These are phyloP conservation scores for Bubo blakistoni DNA, from an alignment of 2,113 vertebrate species.

Conservation along the genomic window DNA sequence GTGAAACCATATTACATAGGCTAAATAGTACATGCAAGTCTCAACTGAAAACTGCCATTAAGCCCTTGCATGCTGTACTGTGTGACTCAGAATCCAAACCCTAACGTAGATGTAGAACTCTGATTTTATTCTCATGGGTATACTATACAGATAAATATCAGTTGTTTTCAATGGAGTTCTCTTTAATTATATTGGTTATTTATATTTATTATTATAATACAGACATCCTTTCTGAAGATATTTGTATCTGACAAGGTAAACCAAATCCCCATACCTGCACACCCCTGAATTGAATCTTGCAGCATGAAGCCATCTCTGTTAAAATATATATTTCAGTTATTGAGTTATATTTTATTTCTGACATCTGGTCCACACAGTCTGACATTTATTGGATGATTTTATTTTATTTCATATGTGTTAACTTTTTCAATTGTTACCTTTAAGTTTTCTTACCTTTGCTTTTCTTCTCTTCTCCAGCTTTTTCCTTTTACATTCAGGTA, in stretches of 20 bases:
- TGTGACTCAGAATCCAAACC: neutral
- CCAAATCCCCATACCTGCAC: neutral
- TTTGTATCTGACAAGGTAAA: neutral
- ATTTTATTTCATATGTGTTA: neutral
- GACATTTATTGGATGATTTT: neutral
- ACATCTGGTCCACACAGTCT: neutral
- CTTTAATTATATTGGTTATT: neutral
- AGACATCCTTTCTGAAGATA: neutral
- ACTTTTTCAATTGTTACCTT: neutral
- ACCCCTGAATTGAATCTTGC: neutral
- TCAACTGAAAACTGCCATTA: neutral
- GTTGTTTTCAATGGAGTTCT: neutral
- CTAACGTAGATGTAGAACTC: neutral
- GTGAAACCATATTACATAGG: neutral
- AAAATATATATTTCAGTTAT: neutral
- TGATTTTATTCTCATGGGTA: neutral
- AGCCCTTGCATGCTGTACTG: neutral
- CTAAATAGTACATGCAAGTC: neutral
- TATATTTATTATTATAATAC: neutral
- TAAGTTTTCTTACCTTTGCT: neutral
- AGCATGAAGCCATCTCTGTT: neutral
- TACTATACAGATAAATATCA: neutral
- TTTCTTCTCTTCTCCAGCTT: neutral
- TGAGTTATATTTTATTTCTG: conserved; percentile 9
- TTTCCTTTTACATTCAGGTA: neutral